phyloP scores from a whole-genome alignment of 1,140 invertebrate species.

The Aphis gossypii region DNA sequence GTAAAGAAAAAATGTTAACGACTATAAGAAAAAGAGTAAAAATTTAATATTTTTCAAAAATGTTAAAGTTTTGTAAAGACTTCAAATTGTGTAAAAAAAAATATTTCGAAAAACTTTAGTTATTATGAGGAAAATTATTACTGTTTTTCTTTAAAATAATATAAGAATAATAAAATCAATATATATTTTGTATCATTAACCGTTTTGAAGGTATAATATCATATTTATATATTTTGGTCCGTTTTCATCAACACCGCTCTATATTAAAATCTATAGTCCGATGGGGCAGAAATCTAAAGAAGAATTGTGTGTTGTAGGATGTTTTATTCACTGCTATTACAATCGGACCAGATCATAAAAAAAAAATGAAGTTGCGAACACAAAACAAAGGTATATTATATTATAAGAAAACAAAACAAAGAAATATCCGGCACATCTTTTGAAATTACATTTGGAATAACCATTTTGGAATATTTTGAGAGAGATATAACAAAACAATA shows the following conservation, averaged over 20 bases:
- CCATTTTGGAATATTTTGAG: neutral
- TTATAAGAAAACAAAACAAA: conserved; percentile 9
- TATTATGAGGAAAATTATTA: neutral
- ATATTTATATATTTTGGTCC: neutral
- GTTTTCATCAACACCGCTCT: neutral
- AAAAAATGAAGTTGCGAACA: neutral
- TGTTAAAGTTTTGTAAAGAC: neutral
- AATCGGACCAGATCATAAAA: neutral
- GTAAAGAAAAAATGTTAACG: too few species aligned
- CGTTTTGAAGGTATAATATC: neutral
- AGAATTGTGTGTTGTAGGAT: neutral
- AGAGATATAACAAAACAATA: neutral
- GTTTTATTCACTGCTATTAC: neutral
- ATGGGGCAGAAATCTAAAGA: neutral
- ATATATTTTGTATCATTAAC: neutral
- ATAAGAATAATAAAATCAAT: neutral
- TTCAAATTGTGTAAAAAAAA: neutral
- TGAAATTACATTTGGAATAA: neutral
- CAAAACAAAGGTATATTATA: conserved; percentile 1
- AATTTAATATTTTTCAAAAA: neutral
- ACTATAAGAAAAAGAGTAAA: neutral
- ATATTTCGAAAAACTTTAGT: neutral
- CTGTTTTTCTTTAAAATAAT: neutral
- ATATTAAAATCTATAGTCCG: neutral
- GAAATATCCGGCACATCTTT: neutral